phyloP scores from a whole-genome alignment of 2,888 invertebrate species.

The Ophion ellenae region DNA sequence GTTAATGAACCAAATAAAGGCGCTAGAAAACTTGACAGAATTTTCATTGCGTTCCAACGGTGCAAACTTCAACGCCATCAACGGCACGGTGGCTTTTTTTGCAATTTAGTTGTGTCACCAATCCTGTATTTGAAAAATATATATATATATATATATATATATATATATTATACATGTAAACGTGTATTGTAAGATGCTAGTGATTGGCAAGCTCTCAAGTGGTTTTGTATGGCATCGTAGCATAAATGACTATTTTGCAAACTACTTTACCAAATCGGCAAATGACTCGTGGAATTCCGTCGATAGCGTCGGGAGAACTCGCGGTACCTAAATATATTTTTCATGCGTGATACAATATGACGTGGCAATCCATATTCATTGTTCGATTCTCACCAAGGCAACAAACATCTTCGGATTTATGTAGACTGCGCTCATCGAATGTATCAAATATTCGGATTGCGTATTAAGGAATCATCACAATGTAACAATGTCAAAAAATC shows the following conservation, averaged over 20 bases:
- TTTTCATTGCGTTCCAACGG: no score
- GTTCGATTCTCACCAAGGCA: slow-evolving; percentile 4
- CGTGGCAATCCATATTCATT: slow-evolving; percentile 18
- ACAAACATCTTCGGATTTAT: slow-evolving; percentile 11
- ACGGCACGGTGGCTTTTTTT: slow-evolving; percentile 30
- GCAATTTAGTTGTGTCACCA: slow-evolving; percentile 4
- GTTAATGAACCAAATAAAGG: no score
- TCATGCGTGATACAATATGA: slow-evolving; percentile 70
- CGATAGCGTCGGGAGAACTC: slow-evolving; percentile 76
- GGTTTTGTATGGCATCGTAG: slow-evolving; percentile 69
- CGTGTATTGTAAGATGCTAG: slow-evolving; percentile 63
- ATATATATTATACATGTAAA: neutral
- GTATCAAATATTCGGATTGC: neutral
- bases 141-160: no score
- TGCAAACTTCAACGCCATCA: neutral
- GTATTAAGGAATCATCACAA: neutral
- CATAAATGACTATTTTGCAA: slow-evolving; percentile 72
- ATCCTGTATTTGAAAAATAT: neutral
- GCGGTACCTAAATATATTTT: slow-evolving; percentile 80
- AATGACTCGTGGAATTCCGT: slow-evolving; percentile 79
- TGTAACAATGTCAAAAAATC: neutral
- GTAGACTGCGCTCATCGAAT: neutral
- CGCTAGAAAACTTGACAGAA: no score
- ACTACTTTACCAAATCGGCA: slow-evolving; percentile 82
- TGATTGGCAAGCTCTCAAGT: slow-evolving; percentile 76